A percentile compares a stretch with the other conserved stretches of the same genome.
These are phyloP conservation scores for Montipora sp. DNA, from an alignment of 64 coral and sea anemone genomes.

Conservation along the genomic window DNA sequence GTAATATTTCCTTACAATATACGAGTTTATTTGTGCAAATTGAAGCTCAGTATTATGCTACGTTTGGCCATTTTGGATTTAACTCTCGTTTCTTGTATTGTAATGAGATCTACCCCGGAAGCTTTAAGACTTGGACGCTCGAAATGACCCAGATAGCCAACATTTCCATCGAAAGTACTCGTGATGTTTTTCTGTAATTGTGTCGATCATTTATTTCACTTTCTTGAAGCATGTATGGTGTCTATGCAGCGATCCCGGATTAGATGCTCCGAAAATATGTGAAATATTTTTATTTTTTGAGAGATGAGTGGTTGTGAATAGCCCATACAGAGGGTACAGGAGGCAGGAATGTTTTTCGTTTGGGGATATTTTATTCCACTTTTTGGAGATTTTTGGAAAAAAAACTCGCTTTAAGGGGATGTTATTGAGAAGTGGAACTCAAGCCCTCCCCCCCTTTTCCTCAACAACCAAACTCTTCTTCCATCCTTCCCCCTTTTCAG, in stretches of 20 bases:
- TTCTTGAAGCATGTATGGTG: background rate
- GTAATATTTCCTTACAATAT: too few relatives aligned
- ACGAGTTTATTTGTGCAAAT: background rate
- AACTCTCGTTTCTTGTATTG: background rate
- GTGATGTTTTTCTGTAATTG: background rate
- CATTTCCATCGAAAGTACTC: background rate
- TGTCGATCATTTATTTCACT: background rate
- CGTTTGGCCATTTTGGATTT: background rate
- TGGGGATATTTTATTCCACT: background rate
- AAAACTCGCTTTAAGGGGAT: too few relatives aligned
- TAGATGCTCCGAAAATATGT: background rate
- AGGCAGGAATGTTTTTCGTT: background rate
- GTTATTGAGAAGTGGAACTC: too few relatives aligned
- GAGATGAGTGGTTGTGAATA: background rate
- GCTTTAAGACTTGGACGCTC: background rate
- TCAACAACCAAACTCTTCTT: too few relatives aligned
- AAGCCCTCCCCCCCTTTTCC: too few relatives aligned
- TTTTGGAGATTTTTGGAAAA: too few relatives aligned
- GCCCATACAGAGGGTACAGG: background rate
- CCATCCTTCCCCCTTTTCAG: too few relatives aligned
- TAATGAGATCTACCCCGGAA: background rate
- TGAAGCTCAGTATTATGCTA: background rate
- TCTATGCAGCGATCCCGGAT: background rate
- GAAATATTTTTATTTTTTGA: background rate
- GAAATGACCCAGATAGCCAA: background rate